phyloP scores from a whole-genome alignment of 35 echinoderm and acorn worm genomes.

The Amphiura filiformis region DNA sequence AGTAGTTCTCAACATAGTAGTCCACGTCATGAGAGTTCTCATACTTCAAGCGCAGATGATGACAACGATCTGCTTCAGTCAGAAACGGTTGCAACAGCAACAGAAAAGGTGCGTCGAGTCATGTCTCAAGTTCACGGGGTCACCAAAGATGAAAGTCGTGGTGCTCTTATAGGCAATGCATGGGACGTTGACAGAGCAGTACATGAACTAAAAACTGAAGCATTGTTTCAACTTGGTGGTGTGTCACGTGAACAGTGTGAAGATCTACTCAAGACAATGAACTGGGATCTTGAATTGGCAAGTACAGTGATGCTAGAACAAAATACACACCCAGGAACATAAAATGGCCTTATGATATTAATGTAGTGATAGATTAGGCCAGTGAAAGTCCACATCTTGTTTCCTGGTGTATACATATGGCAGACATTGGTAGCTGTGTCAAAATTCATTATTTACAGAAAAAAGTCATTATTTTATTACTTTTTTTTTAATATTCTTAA shows the following conservation, averaged over 20 bases:
- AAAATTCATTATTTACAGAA: no score
- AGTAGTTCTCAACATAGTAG: neutral
- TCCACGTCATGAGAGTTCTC: no score
- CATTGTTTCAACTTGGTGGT: constrained; percentile 83
- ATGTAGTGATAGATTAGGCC: no score
- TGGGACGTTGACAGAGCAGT: constrained; percentile 81
- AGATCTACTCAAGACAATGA: constrained; percentile 60
- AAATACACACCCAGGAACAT: constrained; percentile 19
- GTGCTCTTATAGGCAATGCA: constrained; percentile 73
- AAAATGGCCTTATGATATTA: neutral
- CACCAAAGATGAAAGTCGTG: constrained; percentile 80
- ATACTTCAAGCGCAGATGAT: no score
- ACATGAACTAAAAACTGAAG: constrained; percentile 86
- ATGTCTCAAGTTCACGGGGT: constrained; percentile 78
- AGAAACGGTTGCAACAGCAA: constrained; percentile 61
- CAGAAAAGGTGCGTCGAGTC: constrained; percentile 73
- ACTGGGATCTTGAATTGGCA: constrained; percentile 88
- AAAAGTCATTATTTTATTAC: no score
- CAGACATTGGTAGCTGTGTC: no score
- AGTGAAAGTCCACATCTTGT: no score
- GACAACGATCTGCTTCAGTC: constrained; percentile 68
- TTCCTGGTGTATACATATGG: no score
- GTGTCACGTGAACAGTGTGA: constrained; percentile 89
- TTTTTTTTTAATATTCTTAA: no score
- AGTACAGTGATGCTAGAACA: constrained; percentile 85